Evolutionary conservation across 2,888 invertebrate species (phyloP), one percentile per base, ranked within the genome.

Genomic region (Acleris cristana): DNA sequence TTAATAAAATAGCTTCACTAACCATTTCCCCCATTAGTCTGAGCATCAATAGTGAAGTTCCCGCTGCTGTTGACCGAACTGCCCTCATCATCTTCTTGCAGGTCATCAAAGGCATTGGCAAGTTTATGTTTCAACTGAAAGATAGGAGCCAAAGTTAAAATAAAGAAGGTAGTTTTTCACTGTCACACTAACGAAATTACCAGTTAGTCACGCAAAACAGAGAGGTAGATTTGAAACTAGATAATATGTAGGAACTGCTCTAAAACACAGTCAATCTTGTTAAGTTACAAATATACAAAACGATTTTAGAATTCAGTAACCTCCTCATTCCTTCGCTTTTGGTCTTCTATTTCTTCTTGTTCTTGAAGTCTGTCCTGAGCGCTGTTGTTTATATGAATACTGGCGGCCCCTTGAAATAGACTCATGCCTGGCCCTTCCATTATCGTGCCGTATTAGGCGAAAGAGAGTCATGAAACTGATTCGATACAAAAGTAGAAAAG

Each of bases 351-450:
- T 71, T 95, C 95, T 76, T 96, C 96, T 76, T 95, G 95, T 74
- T 95, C 95, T 71, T 95, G 95, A 64, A 95, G 93, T 62, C 94
- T 90, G 69, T 94, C 93, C 80, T 95, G 95, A 55, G 94, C 90
- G 75, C 94, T 94, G 69, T 94, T 94, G 81, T 95, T 95, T 73
- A 96, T 89, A 73, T 95, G 94, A 72, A 96, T 94, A 76, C 94
- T 94, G 40, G 94, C 94, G 40, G 94, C 94, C 69, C 95, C 95
- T 89, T 95, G 95, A 79, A 96, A 96, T 75, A 96, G 90, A 87
- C 95, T 96, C 88, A 95, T 92, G 57, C 95, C 95, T 57, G 95
- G 95, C 26, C 91, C 94, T 75, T 94, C 94, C 94, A 95, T 94
- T 49, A 70, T 77, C 16, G 55, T 44, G 14, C n/a, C 14, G 45